These are phyloP conservation scores for Aricia agestis DNA, from an alignment of 1,140 invertebrate genomes.

Conservation along the genomic window DNA sequence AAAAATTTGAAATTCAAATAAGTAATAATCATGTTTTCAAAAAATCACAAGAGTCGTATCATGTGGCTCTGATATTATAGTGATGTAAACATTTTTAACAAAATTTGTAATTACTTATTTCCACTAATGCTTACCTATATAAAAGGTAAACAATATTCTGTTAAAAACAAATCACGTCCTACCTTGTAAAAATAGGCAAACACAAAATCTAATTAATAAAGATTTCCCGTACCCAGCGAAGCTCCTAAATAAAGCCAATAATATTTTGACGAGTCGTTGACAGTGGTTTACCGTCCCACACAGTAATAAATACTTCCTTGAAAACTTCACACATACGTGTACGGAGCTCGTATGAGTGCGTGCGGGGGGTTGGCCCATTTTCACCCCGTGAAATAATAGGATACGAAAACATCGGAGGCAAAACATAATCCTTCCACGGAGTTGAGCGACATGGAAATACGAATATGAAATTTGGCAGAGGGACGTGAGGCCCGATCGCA, in stretches of 20 bases:
- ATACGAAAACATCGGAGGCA: slow-evolving; percentile 74
- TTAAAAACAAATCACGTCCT: neutral
- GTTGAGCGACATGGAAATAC: slow-evolving; percentile 68
- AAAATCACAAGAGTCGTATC: too few relatives aligned
- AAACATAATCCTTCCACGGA: slow-evolving; percentile 72
- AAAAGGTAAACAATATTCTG: neutral
- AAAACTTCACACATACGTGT: slow-evolving; percentile 49
- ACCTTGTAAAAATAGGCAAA: neutral
- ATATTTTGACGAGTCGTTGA: slow-evolving; percentile 72
- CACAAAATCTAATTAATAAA: slow-evolving; percentile 1
- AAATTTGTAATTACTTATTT: too few relatives aligned
- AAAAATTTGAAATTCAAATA: neutral
- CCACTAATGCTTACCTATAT: too few relatives aligned
- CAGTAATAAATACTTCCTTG: slow-evolving; percentile 23
- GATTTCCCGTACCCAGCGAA: neutral
- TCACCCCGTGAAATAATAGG: slow-evolving; percentile 75
- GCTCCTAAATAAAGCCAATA: slow-evolving; percentile 58
- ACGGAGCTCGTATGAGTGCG: slow-evolving; percentile 48
- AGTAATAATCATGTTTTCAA: neutral
- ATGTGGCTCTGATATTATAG: too few relatives aligned
- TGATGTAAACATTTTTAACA: too few relatives aligned
- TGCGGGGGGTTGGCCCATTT: slow-evolving; percentile 73
- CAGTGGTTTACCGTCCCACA: slow-evolving; percentile 62
- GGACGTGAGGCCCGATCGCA: slow-evolving; percentile 52
- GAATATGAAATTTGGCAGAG: slow-evolving; percentile 72